phyloP scores from a whole-genome alignment of 2,113 vertebrate genomes.

The Aegithalos caudatus region DNA sequence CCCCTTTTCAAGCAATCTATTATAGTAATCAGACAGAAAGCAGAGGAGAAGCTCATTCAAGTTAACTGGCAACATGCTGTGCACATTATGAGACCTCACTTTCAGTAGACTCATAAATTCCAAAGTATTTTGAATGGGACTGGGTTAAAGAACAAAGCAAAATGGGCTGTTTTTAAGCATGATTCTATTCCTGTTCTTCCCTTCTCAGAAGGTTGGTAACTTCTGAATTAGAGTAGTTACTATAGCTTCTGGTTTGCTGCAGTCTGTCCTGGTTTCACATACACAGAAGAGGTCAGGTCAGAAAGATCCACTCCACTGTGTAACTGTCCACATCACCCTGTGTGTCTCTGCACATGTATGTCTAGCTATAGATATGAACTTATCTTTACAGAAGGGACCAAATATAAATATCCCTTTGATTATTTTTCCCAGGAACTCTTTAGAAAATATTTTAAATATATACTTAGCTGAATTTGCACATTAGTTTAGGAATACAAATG shows the following conservation, averaged over 20 bases:
- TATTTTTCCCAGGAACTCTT: neutral
- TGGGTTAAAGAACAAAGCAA: conserved; percentile 62
- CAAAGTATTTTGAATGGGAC: neutral
- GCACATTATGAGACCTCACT: conserved; percentile 41
- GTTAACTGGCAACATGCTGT: conserved; percentile 45
- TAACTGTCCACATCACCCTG: neutral
- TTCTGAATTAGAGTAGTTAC: conserved; percentile 52
- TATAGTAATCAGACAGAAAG: conserved; percentile 21
- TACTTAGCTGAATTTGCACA: neutral
- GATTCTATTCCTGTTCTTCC: conserved; percentile 1
- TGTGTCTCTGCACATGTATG: neutral
- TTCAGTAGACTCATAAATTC: conserved; percentile 44
- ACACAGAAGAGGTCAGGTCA: neutral
- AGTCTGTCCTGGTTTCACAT: conserved; percentile 36
- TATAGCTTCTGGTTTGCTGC: conserved; percentile 32
- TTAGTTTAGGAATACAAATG: neutral
- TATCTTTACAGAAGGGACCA: neutral
- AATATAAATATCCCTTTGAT: neutral
- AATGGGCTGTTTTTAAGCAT: conserved; percentile 17
- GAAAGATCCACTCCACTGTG: neutral
- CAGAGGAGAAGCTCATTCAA: conserved; percentile 57
- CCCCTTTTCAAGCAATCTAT: conserved; percentile 11
- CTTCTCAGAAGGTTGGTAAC: conserved; percentile 45
- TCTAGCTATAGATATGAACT: neutral
- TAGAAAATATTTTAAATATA: neutral